Conservation (phyloP, 2,113 vertebrate species). For the Sinocyclocheilus anshuiensis region DNA sequence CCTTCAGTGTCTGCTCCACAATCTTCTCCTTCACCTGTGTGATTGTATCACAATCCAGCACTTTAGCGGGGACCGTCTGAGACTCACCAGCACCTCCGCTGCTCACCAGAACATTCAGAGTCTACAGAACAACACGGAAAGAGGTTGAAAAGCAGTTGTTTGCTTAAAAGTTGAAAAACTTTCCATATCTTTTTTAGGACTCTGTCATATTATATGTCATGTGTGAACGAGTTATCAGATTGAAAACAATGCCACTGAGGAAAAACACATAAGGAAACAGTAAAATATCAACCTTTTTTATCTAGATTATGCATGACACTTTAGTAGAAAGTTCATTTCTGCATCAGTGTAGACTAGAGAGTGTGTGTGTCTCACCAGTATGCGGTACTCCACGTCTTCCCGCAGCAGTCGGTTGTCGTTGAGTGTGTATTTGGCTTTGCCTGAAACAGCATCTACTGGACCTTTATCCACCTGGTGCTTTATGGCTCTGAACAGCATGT, state of each 20-base stretch:
- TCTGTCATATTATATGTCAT: neutral
- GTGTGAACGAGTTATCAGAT: neutral
- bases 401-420: slow-evolving; percentile 94
- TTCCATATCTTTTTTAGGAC: too few species aligned
- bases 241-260: neutral
- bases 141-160: neutral
- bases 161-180: too few species aligned
- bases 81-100: slow-evolving; percentile 69
- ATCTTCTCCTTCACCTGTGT: slow-evolving; percentile 98
- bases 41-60: slow-evolving; percentile 96
- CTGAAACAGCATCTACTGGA: slow-evolving; percentile 92
- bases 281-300: neutral
- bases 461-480: slow-evolving; percentile 98
- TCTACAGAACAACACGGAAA: slow-evolving; percentile 71
- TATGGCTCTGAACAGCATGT: slow-evolving; percentile 96
- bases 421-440: slow-evolving; percentile 96
- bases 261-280: neutral
- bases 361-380: slow-evolving; percentile 79
- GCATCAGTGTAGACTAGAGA: neutral
- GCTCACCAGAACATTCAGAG: slow-evolving; percentile 85
- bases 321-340: neutral
- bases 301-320: neutral
- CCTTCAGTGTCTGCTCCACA: slow-evolving; percentile 94
- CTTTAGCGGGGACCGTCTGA: slow-evolving; percentile 86
- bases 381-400: slow-evolving; percentile 93